phyloP scores from a whole-genome alignment of 2,113 vertebrate genomes.

The Carollia perspicillata region DNA sequence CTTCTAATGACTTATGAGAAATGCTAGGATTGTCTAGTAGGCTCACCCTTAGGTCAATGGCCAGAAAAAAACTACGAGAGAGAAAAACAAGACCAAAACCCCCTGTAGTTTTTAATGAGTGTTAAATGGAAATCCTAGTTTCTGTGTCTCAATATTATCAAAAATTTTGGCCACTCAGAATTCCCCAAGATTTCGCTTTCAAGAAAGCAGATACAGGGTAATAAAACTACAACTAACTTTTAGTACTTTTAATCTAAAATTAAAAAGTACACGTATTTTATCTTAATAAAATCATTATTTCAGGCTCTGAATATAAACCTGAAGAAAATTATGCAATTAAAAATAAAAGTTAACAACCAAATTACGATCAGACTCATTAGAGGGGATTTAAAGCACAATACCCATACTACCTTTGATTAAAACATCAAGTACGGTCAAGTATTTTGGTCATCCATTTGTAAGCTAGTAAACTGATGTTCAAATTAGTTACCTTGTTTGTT shows the following conservation, averaged over 20 bases:
- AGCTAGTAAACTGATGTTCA: not conserved
- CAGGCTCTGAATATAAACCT: not conserved
- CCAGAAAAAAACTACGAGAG: not conserved
- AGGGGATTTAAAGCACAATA: not conserved
- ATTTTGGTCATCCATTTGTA: not conserved
- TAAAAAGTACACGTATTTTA: not conserved
- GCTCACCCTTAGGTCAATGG: not conserved
- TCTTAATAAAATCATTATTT: slow-evolving; percentile 27
- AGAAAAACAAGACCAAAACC: not conserved
- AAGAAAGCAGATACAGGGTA: not conserved
- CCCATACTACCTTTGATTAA: slow-evolving; percentile 25
- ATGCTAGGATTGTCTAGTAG: not conserved
- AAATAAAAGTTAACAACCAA: not conserved
- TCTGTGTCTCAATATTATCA: not conserved
- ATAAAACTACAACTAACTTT: not conserved
- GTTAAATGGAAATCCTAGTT: not conserved
- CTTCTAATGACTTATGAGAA: not conserved
- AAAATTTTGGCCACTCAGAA: not conserved
- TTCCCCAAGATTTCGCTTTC: not conserved
- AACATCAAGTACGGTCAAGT: slow-evolving; percentile 3
- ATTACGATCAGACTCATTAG: not conserved
- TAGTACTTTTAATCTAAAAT: not conserved
- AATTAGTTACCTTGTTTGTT: slow-evolving; percentile 87
- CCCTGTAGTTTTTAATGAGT: not conserved
- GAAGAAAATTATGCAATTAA: not conserved